phyloP scores from a whole-genome alignment of 2,888 invertebrate species.

The Bellardia pandia region DNA sequence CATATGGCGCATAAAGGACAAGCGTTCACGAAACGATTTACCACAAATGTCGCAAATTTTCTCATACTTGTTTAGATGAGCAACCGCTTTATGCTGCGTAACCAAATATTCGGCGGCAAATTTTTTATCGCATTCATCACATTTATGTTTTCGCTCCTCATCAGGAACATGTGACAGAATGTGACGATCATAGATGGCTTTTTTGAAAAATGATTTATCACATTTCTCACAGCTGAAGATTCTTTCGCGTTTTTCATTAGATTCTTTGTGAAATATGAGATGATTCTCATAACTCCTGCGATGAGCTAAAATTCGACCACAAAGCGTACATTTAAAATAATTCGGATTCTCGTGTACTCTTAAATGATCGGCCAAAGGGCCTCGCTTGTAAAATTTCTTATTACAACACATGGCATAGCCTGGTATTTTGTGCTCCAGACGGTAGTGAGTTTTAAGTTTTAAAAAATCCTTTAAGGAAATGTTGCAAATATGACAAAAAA shows the following conservation, averaged over 20 bases:
- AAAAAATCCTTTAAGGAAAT: constrained; percentile 36
- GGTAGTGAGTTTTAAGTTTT: constrained; percentile 48
- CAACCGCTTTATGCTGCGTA: constrained; percentile 70
- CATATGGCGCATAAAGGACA: constrained; percentile 80
- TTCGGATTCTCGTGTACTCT: constrained; percentile 80
- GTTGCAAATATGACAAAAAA: constrained; percentile 62
- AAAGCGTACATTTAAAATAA: constrained; percentile 80
- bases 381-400: constrained; percentile 79
- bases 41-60: constrained; percentile 82
- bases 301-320: constrained; percentile 77
- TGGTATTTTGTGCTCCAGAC: constrained; percentile 72
- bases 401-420: constrained; percentile 81
- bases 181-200: constrained; percentile 70
- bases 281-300: constrained; percentile 78
- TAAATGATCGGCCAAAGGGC: constrained; percentile 80
- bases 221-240: constrained; percentile 80
- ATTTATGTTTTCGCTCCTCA: constrained; percentile 78
- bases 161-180: constrained; percentile 80
- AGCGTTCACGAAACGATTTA: constrained; percentile 79
- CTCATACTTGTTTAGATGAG: constrained; percentile 80
- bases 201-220: constrained; percentile 79
- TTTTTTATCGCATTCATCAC: constrained; percentile 77
- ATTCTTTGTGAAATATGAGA: constrained; percentile 77
- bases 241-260: constrained; percentile 73
- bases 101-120: constrained; percentile 35